A percentile compares a stretch with the other conserved stretches of the same genome.
phyloP scores from a whole-genome alignment of 2,113 vertebrate genomes.

The Actinemys pallida region DNA sequence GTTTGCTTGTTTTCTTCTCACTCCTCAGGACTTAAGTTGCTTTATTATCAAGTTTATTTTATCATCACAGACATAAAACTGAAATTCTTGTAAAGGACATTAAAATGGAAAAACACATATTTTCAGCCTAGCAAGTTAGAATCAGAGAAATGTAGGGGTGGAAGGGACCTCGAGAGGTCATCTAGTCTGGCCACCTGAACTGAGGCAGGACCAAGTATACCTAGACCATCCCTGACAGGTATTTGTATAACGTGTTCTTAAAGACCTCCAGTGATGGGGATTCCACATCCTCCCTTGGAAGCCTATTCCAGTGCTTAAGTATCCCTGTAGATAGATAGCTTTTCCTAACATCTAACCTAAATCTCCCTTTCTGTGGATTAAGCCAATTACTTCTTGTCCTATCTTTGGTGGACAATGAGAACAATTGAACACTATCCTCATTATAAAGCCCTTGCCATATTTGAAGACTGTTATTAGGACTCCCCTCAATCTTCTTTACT shows the following conservation, averaged over 20 bases:
- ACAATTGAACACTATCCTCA: not conserved
- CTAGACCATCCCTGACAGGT: not conserved
- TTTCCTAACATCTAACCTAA: not conserved
- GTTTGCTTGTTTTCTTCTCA: not conserved
- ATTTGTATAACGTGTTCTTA: not conserved
- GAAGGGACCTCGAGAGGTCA: not conserved
- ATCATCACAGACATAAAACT: not conserved
- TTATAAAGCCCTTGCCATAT: not conserved
- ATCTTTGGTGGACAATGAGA: not conserved
- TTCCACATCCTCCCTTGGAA: not conserved
- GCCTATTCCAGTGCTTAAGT: not conserved
- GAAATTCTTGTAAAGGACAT: conserved; percentile 17
- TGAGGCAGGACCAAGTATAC: not conserved
- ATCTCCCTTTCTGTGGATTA: not conserved
- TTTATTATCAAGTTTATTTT: not conserved
- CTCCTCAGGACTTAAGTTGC: accelerated
- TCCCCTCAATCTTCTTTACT: not conserved
- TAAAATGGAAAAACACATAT: not conserved
- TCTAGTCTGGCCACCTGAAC: not conserved
- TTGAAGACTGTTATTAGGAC: not conserved
- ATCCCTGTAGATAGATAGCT: not conserved
- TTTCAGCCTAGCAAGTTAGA: not conserved
- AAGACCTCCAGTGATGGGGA: not conserved
- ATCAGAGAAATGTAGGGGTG: not conserved
- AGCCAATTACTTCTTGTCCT: not conserved